Base-by-base conservation (phyloP, 2,888 invertebrate species). In the Nezara viridula region DNA sequence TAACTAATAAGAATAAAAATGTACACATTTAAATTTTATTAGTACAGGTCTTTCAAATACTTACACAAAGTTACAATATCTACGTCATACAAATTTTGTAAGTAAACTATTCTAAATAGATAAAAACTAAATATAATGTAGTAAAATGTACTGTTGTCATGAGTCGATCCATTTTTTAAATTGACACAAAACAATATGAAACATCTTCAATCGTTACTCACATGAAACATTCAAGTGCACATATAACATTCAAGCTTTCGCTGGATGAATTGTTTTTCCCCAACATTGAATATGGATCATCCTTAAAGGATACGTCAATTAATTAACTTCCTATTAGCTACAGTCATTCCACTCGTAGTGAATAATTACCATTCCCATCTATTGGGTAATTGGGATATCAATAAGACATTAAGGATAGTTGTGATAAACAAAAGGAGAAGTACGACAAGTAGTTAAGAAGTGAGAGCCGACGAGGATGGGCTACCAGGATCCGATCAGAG, bases 281-380 rank as follows among this genome's bases (percentile, higher is more conserved):
- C 66, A 73, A 9, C 21, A 73, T 73, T 37, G 32, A 73, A 73
- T 73, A 73, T 73, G 37, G 37, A 73, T 73, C 21, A 37, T 19
- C 19, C 66, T 73, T 9, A 37, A 37, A 19, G 55, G 66, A 37
- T 37, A 73, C 32, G 7, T 37, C 66, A 73, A 73, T 73, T 73
- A 73, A 73, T 73, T 73, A 19, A 32, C 66, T 73, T 27, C 66
- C 66, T 73, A 73, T 73, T 73, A 73, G 32, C 66, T 37, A 7
- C 60, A 27, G 60, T 60, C 60, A 60, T 60, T 60, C 60, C 60
- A n/a, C 66, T 14, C 0, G 3, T 14, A 14, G 5, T 73, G 32
- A 73, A 73, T 73, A 73, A 73, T 73, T 73, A 73, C 66, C 66
- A 37, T 73, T 73, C 37, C 14, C 32, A 73, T 73, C 37, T 37